Conservation (phyloP, 2,113 vertebrate species). For the Dasyornis broadbenti region DNA sequence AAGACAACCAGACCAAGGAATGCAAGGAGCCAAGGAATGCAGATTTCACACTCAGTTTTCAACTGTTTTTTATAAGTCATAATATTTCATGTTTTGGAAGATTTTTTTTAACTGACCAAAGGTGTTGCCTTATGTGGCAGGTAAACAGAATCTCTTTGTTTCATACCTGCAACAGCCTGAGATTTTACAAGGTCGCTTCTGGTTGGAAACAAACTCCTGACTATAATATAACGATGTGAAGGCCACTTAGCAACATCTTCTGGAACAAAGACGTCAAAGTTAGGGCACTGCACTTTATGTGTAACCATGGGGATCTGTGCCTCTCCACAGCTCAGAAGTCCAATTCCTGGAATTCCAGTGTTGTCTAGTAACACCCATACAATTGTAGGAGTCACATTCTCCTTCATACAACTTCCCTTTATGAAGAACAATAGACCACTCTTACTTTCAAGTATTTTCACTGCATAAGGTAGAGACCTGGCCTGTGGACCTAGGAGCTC, state of each 20-base stretch:
- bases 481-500: not conserved
- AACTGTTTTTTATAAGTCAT: not conserved
- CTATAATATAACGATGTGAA: not conserved
- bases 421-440: not conserved
- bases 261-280: not conserved
- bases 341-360: not conserved
- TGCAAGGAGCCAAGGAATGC: not conserved
- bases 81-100: not conserved
- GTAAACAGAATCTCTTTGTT: constrained; percentile 8
- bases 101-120: not conserved
- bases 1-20: not conserved
- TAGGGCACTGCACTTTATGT: not conserved
- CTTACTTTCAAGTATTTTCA: not conserved
- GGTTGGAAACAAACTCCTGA: not conserved
- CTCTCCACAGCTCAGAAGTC: constrained; percentile 5
- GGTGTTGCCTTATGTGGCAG: not conserved
- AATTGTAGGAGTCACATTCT: not conserved
- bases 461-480: not conserved
- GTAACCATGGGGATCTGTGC: not conserved
- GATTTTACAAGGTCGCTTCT: not conserved
- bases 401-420: not conserved
- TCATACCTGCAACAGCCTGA: not conserved
- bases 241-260: not conserved
- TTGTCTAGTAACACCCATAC: not conserved
- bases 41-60: constrained; percentile 28